Evolutionary conservation across 2,888 invertebrate genomes (phyloP).

Genomic region (Antitype chi): DNA sequence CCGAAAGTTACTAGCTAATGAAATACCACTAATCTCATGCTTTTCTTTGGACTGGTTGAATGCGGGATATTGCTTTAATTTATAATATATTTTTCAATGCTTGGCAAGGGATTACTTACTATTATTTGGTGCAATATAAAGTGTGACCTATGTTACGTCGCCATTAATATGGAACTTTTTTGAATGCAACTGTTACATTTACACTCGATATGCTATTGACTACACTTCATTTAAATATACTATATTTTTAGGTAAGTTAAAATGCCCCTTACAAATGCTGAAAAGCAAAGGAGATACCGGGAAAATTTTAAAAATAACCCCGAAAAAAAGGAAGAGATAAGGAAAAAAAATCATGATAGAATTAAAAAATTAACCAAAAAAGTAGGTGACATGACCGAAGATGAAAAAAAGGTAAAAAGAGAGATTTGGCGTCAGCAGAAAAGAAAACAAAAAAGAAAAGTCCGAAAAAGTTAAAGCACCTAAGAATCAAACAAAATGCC

Average conservation of each 20-base stretch:
- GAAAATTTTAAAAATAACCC: slow-evolving; percentile 12
- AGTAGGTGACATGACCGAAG: slow-evolving; percentile 2
- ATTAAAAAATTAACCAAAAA: slow-evolving; percentile 8
- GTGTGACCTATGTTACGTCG: slow-evolving; percentile 6
- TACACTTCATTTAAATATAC: neutral
- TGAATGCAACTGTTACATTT: neutral
- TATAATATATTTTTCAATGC: neutral
- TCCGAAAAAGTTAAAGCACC: neutral
- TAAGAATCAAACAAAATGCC: neutral
- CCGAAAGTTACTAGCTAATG: slow-evolving; percentile 2
- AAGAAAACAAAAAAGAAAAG: neutral
- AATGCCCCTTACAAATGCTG: slow-evolving; percentile 11
- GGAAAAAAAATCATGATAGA: slow-evolving; percentile 8
- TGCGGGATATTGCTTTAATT: neutral
- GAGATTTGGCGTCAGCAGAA: neutral
- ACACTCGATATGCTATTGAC: neutral
- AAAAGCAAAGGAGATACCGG: slow-evolving; percentile 9
- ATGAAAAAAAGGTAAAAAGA: slow-evolving; percentile 2
- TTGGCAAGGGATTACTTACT: neutral
- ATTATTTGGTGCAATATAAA: neutral
- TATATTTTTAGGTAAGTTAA: slow-evolving; percentile 2
- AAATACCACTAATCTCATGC: slow-evolving; percentile 2
- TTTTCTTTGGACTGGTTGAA: neutral
- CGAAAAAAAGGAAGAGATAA: slow-evolving; percentile 4
- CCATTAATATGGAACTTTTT: neutral